Conservation (phyloP, 2,888 invertebrate species). For the Yponomeuta sedellus region DNA sequence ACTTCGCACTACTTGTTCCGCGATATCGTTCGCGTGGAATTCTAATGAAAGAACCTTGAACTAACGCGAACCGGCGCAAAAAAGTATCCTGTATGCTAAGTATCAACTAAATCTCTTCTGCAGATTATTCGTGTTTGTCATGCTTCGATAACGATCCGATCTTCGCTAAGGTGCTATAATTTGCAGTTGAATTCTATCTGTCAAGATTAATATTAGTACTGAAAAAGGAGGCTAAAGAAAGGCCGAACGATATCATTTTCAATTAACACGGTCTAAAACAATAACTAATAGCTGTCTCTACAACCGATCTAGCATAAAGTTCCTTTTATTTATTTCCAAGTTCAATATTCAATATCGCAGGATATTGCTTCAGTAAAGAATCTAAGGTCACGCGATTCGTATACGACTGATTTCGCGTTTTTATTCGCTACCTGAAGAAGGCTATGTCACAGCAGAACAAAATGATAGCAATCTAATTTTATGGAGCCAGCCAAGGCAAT, state of each 20-base stretch:
- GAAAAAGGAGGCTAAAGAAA: too few relatives aligned
- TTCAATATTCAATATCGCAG: conserved; percentile 16
- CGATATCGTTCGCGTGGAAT: background rate
- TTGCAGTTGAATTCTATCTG: too few relatives aligned
- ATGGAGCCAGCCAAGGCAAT: background rate
- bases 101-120: too few relatives aligned
- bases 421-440: conserved; percentile 13
- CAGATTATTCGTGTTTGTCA: too few relatives aligned
- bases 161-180: too few relatives aligned
- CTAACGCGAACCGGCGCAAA: too few relatives aligned
- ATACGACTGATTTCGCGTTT: conserved; percentile 26
- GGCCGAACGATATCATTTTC: too few relatives aligned
- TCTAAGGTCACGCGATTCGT: conserved; percentile 20
- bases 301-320: background rate
- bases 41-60: background rate
- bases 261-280: too few relatives aligned
- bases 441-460: conserved; percentile 2
- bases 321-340: conserved; percentile 11
- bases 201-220: too few relatives aligned
- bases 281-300: background rate
- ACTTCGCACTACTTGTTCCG: background rate
- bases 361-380: conserved; percentile 11
- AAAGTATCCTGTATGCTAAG: too few relatives aligned
- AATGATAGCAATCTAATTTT: background rate
- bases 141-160: too few relatives aligned